These are phyloP conservation scores for Anorthoa munda DNA, from an alignment of 2,888 invertebrate species.

Conservation along the genomic window DNA sequence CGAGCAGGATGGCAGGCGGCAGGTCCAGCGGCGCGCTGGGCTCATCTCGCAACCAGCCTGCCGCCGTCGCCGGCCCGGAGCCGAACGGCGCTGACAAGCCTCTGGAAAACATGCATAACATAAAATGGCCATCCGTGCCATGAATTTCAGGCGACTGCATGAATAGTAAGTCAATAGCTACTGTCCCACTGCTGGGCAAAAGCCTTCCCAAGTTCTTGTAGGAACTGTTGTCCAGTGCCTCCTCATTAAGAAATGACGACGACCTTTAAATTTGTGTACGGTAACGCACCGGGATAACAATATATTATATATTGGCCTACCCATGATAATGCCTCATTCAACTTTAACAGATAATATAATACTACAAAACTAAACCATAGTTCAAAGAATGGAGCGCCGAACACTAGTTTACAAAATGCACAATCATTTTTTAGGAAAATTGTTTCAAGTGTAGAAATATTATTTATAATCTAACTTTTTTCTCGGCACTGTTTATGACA, in stretches of 20 bases:
- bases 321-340: not conserved
- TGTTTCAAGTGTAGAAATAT: not conserved
- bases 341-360: no score
- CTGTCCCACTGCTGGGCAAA: no score
- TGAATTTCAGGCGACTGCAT: not conserved
- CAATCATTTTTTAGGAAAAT: no score
- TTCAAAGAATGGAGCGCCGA: not conserved
- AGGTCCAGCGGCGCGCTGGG: constrained; percentile 77
- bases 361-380: not conserved
- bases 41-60: constrained; percentile 77
- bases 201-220: no score
- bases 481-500: not conserved
- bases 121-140: not conserved
- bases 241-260: no score
- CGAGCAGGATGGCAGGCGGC: constrained; percentile 83
- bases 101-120: constrained; percentile 62
- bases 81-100: constrained; percentile 81
- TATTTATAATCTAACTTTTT: not conserved
- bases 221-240: no score
- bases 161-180: no score
- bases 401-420: not conserved
- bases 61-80: constrained; percentile 69
- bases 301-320: not conserved
- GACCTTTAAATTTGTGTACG: no score
- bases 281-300: no score